Conservation (phyloP, 2,888 invertebrate genomes). For the Argynnis bischoffii region DNA sequence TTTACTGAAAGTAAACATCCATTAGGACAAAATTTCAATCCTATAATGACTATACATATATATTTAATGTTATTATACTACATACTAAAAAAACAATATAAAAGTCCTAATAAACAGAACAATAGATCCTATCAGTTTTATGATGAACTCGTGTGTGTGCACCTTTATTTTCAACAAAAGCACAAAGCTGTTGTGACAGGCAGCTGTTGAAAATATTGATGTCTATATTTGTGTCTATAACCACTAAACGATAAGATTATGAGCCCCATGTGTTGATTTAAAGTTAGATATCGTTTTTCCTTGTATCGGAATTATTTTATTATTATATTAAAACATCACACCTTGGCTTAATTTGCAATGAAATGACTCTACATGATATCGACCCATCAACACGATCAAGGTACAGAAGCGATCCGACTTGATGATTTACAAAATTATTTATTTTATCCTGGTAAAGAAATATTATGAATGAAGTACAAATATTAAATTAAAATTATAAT, state of each 20-base stretch:
- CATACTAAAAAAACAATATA: constrained; percentile 49
- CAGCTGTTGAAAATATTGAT: constrained; percentile 64
- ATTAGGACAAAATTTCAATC: no score
- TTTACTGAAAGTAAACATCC: no score
- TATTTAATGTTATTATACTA: not conserved
- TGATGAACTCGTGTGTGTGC: constrained; percentile 64
- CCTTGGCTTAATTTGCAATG: constrained; percentile 26
- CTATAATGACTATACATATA: no score
- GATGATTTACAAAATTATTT: no score
- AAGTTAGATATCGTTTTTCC: constrained; percentile 39
- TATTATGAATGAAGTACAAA: no score
- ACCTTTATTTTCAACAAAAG: constrained; percentile 74
- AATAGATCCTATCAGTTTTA: constrained; percentile 64
- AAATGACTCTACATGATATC: constrained; percentile 8
- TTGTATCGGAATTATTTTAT: constrained; percentile 10
- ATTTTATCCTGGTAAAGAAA: no score
- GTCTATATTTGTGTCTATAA: constrained; percentile 51
- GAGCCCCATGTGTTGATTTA: constrained; percentile 44
- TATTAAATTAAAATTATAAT: no score
- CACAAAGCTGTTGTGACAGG: constrained; percentile 73
- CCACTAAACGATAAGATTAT: constrained; percentile 44
- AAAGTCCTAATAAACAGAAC: constrained; percentile 66
- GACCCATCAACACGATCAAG: no score
- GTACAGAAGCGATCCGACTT: no score
- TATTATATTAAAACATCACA: constrained; percentile 28